Percentiles rank a stretch among this genome's conserved stretches.
Conservation (phyloP, 2,113 vertebrate species). For the Onychorhynchus coronatus region DNA sequence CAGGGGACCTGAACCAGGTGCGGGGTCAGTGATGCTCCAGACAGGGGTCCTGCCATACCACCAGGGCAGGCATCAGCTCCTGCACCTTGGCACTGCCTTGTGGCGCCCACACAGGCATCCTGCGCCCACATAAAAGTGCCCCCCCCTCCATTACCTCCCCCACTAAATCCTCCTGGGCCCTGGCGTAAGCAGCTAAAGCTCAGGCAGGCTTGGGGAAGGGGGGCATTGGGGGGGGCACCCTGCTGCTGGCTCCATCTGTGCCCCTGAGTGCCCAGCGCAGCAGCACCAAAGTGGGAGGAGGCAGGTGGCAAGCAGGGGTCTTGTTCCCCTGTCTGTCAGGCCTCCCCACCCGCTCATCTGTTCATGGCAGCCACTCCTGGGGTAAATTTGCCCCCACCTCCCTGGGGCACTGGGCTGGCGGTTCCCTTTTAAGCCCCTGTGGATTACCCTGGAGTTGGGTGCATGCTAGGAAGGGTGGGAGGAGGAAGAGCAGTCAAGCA, state of each 20-base stretch:
- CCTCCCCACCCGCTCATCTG: neutral
- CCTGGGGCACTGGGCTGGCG: neutral
- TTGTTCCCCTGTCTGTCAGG: neutral
- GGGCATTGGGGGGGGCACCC: neutral
- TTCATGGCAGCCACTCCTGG: neutral
- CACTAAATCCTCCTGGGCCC: conserved; percentile 48
- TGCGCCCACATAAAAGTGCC: neutral
- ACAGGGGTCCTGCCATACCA: neutral
- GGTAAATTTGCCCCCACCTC: neutral
- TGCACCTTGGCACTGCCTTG: neutral
- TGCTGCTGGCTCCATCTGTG: conserved; percentile 28
- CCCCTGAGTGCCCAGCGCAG: neutral
- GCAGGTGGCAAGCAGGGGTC: neutral
- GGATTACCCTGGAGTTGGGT: conserved; percentile 12
- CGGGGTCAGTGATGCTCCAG: neutral
- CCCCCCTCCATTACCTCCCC: neutral
- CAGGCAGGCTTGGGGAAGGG: conserved; percentile 5
- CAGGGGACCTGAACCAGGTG: neutral
- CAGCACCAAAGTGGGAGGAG: neutral
- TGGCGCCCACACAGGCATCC: neutral
- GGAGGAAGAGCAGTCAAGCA: neutral
- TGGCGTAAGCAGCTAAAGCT: conserved; percentile 48
- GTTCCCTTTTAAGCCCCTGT: conserved; percentile 3
- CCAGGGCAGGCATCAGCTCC: neutral
- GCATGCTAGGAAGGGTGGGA: neutral